These are phyloP conservation scores for Rhagoletis pomonella DNA, from an alignment of 1,140 invertebrate genomes.

Conservation along the genomic window DNA sequence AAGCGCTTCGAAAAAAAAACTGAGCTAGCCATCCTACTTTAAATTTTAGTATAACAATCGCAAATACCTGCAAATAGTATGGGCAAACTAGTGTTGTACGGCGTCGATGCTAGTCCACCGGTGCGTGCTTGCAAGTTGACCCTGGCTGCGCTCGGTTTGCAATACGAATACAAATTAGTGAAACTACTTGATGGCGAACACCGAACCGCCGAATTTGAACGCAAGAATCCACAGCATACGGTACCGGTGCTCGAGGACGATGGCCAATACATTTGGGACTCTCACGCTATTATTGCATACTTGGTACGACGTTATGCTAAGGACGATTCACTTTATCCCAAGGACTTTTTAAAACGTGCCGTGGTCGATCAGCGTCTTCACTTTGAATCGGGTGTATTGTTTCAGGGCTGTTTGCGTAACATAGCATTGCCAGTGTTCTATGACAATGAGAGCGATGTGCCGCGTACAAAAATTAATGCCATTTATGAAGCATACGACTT, in stretches of 20 bases:
- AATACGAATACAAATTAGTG: slow-evolving; percentile 74
- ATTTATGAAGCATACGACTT: slow-evolving; percentile 75
- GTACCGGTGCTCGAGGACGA: slow-evolving; percentile 69
- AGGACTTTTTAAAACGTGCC: slow-evolving; percentile 75
- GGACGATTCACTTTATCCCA: slow-evolving; percentile 77
- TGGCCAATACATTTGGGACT: slow-evolving; percentile 63
- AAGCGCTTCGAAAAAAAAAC: neutral
- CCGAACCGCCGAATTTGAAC: slow-evolving; percentile 78
- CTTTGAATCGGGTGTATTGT: slow-evolving; percentile 80
- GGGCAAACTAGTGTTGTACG: slow-evolving; percentile 74
- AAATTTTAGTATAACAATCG: neutral
- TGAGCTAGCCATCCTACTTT: neutral
- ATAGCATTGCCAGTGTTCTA: slow-evolving; percentile 74
- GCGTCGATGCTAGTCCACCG: slow-evolving; percentile 74
- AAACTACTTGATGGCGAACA: slow-evolving; percentile 80
- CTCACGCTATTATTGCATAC: slow-evolving; percentile 76
- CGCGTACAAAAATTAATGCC: slow-evolving; percentile 64
- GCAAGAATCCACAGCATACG: slow-evolving; percentile 73
- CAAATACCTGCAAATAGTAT: slow-evolving; percentile 57
- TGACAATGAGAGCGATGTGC: slow-evolving; percentile 62
- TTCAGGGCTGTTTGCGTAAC: slow-evolving; percentile 75
- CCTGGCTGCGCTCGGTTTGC: slow-evolving; percentile 65
- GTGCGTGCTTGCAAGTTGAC: slow-evolving; percentile 74
- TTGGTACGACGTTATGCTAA: slow-evolving; percentile 77
- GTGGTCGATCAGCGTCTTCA: slow-evolving; percentile 77